Conservation (phyloP, 2,888 invertebrate genomes). For the Campaea margaritaria region DNA sequence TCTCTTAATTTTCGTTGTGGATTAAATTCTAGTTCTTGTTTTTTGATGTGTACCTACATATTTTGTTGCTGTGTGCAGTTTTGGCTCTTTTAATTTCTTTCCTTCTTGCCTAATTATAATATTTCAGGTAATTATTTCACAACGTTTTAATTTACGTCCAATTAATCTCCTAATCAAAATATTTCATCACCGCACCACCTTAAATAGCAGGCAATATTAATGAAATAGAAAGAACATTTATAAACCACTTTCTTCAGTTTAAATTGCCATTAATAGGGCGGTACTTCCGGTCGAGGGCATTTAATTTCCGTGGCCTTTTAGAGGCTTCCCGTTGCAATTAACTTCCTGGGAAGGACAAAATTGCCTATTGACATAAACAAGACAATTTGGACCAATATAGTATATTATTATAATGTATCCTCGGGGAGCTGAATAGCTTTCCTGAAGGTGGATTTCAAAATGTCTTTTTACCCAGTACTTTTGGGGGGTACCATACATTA, state of each 20-base stretch:
- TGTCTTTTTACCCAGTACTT: too few relatives aligned
- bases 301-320: slow-evolving; percentile 11
- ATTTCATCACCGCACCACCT: not conserved
- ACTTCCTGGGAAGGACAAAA: not conserved
- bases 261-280: slow-evolving; percentile 4
- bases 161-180: slow-evolving; percentile 3
- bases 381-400: not conserved
- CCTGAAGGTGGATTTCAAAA: too few relatives aligned
- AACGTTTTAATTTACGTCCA: not conserved
- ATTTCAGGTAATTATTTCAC: not conserved
- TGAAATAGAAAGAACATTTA: slow-evolving; percentile 7
- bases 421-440: too few relatives aligned
- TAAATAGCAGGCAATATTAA: slow-evolving; percentile 9
- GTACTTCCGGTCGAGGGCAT: slow-evolving; percentile 9
- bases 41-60: too few relatives aligned
- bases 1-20: too few relatives aligned
- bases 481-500: too few relatives aligned
- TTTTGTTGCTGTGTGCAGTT: too few relatives aligned
- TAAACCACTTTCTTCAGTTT: slow-evolving; percentile 10
- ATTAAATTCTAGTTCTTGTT: too few relatives aligned
- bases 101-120: too few relatives aligned
- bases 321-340: slow-evolving; percentile 10
- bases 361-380: slow-evolving; percentile 12
- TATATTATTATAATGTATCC: too few relatives aligned
- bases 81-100: too few relatives aligned